Percentiles rank a stretch among this genome's conserved stretches.
These are phyloP conservation scores for Loripinus fragilis DNA, from an alignment of 2,888 invertebrate genomes.

Conservation along the genomic window DNA sequence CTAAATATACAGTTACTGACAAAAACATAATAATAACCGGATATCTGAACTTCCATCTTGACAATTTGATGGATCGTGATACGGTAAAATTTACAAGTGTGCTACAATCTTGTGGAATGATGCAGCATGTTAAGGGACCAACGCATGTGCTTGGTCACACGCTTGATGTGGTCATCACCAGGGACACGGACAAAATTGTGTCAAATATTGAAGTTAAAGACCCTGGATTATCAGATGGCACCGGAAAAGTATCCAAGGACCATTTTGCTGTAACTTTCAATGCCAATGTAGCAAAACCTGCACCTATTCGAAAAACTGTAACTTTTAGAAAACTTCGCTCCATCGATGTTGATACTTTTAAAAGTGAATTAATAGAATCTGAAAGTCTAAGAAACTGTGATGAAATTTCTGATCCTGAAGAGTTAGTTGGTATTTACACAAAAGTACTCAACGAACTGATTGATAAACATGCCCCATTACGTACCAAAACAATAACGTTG, in stretches of 20 bases:
- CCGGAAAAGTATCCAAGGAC: constrained; percentile 24
- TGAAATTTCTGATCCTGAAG: not conserved
- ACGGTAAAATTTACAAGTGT: constrained; percentile 20
- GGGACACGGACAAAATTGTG: constrained; percentile 18
- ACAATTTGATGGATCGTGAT: not conserved
- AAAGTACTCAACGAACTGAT: not conserved
- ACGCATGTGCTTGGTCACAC: constrained; percentile 24
- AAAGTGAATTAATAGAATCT: not conserved
- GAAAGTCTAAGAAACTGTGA: not conserved
- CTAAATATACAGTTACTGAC: not conserved
- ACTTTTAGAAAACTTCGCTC: constrained; percentile 22
- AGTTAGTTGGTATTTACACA: not conserved
- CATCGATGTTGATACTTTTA: constrained; percentile 26
- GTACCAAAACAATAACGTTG: constrained; percentile 38
- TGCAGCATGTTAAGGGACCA: constrained; percentile 20
- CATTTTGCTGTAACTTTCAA: constrained; percentile 13
- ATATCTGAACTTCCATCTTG: not conserved
- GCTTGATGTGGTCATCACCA: constrained; percentile 22
- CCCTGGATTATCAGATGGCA: constrained; percentile 32
- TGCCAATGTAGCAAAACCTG: not conserved
- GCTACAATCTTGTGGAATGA: constrained; percentile 29
- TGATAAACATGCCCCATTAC: constrained; percentile 45
- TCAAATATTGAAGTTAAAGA: constrained; percentile 21
- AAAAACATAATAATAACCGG: not conserved
- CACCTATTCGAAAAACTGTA: not conserved